These are phyloP conservation scores for Drosophila watanabei DNA, from an alignment of 1,140 invertebrate species.

Conservation along the genomic window DNA sequence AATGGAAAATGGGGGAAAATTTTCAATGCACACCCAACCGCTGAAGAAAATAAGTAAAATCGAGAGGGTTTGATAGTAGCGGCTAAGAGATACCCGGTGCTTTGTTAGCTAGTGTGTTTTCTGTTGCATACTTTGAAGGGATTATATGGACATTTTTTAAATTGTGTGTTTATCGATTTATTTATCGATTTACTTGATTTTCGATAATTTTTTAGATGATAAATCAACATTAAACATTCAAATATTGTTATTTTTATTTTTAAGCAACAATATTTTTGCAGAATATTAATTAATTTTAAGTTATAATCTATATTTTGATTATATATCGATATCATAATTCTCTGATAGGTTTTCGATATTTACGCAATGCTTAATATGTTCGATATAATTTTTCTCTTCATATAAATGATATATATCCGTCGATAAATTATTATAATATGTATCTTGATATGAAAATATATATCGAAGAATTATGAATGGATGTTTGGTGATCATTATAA, in stretches of 20 bases:
- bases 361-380: no score
- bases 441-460: no score
- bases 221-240: neutral
- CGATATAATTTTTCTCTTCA: no score
- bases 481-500: no score
- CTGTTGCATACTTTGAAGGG: neutral
- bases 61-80: neutral
- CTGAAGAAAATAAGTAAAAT: neutral
- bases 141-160: neutral
- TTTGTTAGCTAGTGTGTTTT: neutral
- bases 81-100: neutral
- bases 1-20: constrained; percentile 52
- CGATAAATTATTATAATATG: no score
- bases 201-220: neutral
- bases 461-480: no score
- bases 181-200: neutral
- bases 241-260: no score
- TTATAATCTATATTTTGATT: neutral
- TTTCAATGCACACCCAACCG: constrained; percentile 12
- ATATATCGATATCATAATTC: neutral
- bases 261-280: neutral
- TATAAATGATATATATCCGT: no score
- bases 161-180: neutral
- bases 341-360: no score
- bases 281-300: neutral